A percentile compares a stretch with the other conserved stretches of the same genome.
phyloP scores from a whole-genome alignment of 1,140 invertebrate genomes.

The Tetramorium alpestre region DNA sequence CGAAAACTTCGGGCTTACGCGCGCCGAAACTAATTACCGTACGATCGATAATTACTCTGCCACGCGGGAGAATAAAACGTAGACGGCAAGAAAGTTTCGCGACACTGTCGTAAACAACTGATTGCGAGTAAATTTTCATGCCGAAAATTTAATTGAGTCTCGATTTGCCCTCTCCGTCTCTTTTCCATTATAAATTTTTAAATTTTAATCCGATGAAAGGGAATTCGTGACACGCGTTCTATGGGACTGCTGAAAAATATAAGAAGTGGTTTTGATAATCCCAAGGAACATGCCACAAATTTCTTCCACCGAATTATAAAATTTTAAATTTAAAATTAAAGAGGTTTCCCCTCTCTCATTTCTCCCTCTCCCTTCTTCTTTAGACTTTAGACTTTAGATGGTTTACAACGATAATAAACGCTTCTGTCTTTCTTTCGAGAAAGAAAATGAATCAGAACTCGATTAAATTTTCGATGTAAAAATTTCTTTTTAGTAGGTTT shows the following conservation, averaged over 20 bases:
- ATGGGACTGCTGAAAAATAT: background rate
- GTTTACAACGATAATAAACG: background rate
- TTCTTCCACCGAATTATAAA: slow-evolving; percentile 16
- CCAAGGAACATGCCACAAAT: slow-evolving; percentile 1
- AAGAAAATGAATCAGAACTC: slow-evolving; percentile 33
- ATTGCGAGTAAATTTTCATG: slow-evolving; percentile 35
- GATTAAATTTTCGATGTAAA: slow-evolving; percentile 66
- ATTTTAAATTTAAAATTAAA: slow-evolving; percentile 13
- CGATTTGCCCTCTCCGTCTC: background rate
- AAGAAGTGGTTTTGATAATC: background rate
- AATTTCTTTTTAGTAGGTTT: slow-evolving; percentile 23
- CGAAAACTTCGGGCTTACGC: slow-evolving; percentile 30
- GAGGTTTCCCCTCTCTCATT: background rate
- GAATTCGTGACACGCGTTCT: background rate
- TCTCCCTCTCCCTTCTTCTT: background rate
- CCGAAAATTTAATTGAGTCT: slow-evolving; percentile 39
- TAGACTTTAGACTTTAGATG: background rate
- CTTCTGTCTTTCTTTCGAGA: background rate
- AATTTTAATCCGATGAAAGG: slow-evolving; percentile 2
- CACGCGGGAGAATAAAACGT: slow-evolving; percentile 41
- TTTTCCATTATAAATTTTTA: slow-evolving; percentile 21
- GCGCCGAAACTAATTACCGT: slow-evolving; percentile 48
- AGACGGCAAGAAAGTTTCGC: slow-evolving; percentile 28
- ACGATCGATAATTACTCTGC: slow-evolving; percentile 47
- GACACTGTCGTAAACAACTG: slow-evolving; percentile 47